Conservation (phyloP, 2,888 invertebrate genomes). For the Petrolisthes manimaculis region DNA sequence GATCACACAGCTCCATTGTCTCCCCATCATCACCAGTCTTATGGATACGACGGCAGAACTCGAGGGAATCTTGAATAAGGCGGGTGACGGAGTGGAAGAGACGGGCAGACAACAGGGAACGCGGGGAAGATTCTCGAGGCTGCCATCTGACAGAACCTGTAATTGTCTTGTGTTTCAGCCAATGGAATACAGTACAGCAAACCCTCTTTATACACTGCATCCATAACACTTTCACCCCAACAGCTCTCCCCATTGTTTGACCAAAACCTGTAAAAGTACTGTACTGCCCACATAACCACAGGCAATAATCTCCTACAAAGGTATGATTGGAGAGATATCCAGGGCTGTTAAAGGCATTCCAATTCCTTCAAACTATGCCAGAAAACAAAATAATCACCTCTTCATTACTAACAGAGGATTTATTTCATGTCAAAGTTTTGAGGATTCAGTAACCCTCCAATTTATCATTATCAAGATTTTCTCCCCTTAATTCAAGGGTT, state of each 20-base stretch:
- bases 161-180: neutral
- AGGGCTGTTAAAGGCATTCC: too few relatives aligned
- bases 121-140: conserved; percentile 34
- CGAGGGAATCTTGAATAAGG: neutral
- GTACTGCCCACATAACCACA: too few relatives aligned
- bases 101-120: conserved; percentile 31
- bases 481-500: too few relatives aligned
- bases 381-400: neutral
- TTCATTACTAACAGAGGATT: too few relatives aligned
- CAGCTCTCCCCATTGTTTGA: too few relatives aligned
- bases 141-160: conserved; percentile 41
- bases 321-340: too few relatives aligned
- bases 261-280: too few relatives aligned
- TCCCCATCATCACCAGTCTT: neutral
- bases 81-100: conserved; percentile 30
- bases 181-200: neutral
- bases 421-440: neutral
- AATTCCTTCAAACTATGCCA: too few relatives aligned
- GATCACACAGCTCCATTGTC: neutral
- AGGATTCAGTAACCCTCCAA: neutral
- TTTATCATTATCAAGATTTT: too few relatives aligned
- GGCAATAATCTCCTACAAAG: too few relatives aligned
- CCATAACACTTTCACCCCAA: too few relatives aligned
- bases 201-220: too few relatives aligned
- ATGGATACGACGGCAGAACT: neutral